phyloP scores from a whole-genome alignment of 2,888 invertebrate genomes.

The Pheosia gnoma region DNA sequence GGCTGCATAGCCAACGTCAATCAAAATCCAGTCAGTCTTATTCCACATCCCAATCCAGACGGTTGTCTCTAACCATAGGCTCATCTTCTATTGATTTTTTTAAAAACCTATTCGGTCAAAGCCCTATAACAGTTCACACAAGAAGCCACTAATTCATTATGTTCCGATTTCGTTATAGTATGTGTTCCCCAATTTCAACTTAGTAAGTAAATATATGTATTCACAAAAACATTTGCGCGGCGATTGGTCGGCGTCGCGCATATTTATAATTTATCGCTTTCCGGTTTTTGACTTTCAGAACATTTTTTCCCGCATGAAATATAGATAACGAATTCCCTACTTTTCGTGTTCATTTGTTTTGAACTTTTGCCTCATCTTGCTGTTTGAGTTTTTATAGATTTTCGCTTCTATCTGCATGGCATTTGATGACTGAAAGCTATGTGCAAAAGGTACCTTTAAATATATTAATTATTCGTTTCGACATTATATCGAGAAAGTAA shows the following conservation, averaged over 20 bases:
- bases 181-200: neutral
- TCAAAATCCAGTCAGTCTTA: too few relatives aligned
- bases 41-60: too few relatives aligned
- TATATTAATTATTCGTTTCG: too few relatives aligned
- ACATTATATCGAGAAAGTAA: neutral
- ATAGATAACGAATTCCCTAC: slow-evolving; percentile 3
- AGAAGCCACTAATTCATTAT: too few relatives aligned
- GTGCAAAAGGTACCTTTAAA: neutral
- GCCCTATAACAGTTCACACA: too few relatives aligned
- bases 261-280: slow-evolving; percentile 14
- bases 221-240: slow-evolving; percentile 4
- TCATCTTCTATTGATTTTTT: too few relatives aligned
- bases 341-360: neutral
- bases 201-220: neutral
- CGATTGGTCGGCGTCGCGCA: neutral
- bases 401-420: neutral
- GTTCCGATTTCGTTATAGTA: neutral
- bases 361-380: neutral
- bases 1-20: too few relatives aligned
- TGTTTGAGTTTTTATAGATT: neutral
- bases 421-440: too few relatives aligned
- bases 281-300: slow-evolving; percentile 7
- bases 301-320: slow-evolving; percentile 4
- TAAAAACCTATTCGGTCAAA: too few relatives aligned
- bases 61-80: too few relatives aligned